Conservation (phyloP, 35 echinoderm and acorn worm species). For the Heliocidaris erythrogramma region DNA sequence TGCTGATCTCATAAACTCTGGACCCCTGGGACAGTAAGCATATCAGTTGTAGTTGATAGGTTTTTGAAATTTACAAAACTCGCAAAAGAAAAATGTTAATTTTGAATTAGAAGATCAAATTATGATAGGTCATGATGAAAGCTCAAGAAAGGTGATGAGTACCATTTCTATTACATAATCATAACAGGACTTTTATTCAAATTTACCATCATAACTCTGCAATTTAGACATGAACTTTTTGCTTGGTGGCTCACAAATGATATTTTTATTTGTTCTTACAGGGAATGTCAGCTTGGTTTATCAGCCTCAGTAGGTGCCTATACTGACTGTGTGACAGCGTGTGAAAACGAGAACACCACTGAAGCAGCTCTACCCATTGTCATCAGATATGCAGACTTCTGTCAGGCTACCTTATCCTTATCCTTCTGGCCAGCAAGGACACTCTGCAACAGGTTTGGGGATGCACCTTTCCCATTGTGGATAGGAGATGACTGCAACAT, state of each 20-base stretch:
- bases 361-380: conserved; percentile 64
- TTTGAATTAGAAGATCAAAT: too few relatives aligned
- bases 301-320: conserved; percentile 54
- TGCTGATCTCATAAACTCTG: conserved; percentile 56
- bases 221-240: too few relatives aligned
- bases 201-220: too few relatives aligned
- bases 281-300: conserved; percentile 68
- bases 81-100: too few relatives aligned
- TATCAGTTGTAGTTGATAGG: neutral
- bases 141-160: too few relatives aligned
- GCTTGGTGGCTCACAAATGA: too few relatives aligned
- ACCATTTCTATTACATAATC: too few relatives aligned
- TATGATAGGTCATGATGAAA: too few relatives aligned
- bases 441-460: conserved; percentile 85
- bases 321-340: conserved; percentile 58
- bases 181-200: too few relatives aligned
- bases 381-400: conserved; percentile 70
- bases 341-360: conserved; percentile 52
- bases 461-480: conserved; percentile 80
- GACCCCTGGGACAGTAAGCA: conserved; percentile 63
- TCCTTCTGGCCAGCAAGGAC: conserved; percentile 73
- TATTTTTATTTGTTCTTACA: conserved; percentile 41
- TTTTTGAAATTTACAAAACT: too few relatives aligned
- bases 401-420: conserved; percentile 59
- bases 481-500: conserved; percentile 84